Percentiles rank a stretch among this genome's conserved stretches.
Conservation (phyloP, 2,888 invertebrate species). For the Calephelis perditalis region DNA sequence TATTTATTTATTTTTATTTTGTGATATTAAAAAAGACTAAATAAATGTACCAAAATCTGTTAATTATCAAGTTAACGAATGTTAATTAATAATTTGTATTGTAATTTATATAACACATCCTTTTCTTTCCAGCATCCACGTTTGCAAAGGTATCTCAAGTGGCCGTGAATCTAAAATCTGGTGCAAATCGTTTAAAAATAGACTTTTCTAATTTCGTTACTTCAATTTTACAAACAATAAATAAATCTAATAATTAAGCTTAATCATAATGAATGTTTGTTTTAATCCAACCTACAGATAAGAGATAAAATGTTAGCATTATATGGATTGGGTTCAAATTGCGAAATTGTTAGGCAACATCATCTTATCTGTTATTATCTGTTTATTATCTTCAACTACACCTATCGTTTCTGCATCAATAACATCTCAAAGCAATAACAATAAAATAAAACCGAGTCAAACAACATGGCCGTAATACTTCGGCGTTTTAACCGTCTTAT, state of each 20-base stretch:
- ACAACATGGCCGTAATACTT: too few relatives aligned
- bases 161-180: conserved; percentile 75
- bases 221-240: conserved; percentile 60
- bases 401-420: too few relatives aligned
- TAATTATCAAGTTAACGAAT: too few relatives aligned
- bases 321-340: neutral
- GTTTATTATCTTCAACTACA: too few relatives aligned
- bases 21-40: too few relatives aligned
- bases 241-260: conserved; percentile 31
- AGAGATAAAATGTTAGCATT: neutral
- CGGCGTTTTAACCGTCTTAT: too few relatives aligned
- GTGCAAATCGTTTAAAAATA: conserved; percentile 76
- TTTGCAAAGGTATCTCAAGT: conserved; percentile 80
- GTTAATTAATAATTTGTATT: too few relatives aligned
- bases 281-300: conserved; percentile 11
- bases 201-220: conserved; percentile 74
- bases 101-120: too few relatives aligned
- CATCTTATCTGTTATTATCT: neutral
- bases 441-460: too few relatives aligned
- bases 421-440: too few relatives aligned
- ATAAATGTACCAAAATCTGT: too few relatives aligned
- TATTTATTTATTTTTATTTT: too few relatives aligned
- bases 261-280: conserved; percentile 21
- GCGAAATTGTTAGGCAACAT: neutral
- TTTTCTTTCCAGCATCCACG: conserved; percentile 70